Percentiles rank a stretch among this genome's conserved stretches.
Evolutionary conservation across 1,140 invertebrate genomes (phyloP).

Genomic region (Drosophila azteca): DNA sequence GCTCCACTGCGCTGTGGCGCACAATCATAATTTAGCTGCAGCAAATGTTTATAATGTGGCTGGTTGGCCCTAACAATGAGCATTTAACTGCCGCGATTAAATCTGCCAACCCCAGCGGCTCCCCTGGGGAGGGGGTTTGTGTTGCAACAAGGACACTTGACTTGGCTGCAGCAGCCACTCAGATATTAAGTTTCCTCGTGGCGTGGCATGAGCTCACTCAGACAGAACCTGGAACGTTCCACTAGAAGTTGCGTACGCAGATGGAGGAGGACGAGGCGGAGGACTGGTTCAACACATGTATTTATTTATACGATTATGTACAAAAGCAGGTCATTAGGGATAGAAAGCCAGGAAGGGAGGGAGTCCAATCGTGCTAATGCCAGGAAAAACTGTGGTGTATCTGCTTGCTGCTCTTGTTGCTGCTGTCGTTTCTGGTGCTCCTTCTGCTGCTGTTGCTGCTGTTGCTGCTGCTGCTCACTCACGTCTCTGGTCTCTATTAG

Average conservation of each 20-base stretch:
- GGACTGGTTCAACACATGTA: conserved; percentile 1
- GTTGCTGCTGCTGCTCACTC: conserved; percentile 12
- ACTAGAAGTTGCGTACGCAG: background rate
- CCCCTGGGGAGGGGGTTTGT: no score
- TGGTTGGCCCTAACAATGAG: conserved; percentile 11
- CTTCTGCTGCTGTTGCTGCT: conserved; percentile 3
- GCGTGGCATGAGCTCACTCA: background rate
- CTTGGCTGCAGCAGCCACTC: background rate
- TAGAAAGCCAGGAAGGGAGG: background rate
- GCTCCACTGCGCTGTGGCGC: background rate
- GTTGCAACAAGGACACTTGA: background rate
- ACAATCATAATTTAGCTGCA: conserved; percentile 30
- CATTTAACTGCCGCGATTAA: conserved; percentile 37
- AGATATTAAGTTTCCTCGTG: no score
- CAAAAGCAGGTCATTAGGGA: conserved; percentile 17
- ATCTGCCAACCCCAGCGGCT: background rate
- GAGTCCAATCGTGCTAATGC: conserved; percentile 2
- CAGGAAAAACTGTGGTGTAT: conserved; percentile 2
- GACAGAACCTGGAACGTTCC: no score
- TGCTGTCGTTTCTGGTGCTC: background rate
- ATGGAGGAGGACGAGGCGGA: background rate
- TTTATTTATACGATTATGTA: conserved; percentile 29
- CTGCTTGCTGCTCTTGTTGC: conserved; percentile 2
- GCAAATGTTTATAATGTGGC: conserved; percentile 3
- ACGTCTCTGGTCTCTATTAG: conserved; percentile 18